These are phyloP conservation scores for Phoxinus dragarum DNA, from an alignment of 2,797 vertebrate species.

Conservation along the genomic window DNA sequence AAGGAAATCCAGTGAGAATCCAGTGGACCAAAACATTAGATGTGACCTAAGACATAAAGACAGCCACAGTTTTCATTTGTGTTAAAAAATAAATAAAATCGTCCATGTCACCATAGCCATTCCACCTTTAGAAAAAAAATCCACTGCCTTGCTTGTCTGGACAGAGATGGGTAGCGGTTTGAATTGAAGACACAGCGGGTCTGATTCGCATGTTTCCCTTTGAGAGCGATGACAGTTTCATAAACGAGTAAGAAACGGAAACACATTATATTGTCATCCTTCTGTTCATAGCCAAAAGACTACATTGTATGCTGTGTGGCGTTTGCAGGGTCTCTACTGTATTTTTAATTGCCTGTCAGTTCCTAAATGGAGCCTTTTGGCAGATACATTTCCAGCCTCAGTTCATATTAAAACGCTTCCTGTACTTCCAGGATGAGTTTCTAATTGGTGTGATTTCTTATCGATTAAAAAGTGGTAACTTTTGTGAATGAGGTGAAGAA, in stretches of 20 bases:
- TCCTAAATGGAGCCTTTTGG: constrained; percentile 23
- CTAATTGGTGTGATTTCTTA: not conserved
- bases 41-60: not conserved
- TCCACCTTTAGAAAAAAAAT: not conserved
- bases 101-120: not conserved
- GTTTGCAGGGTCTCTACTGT: constrained; percentile 46
- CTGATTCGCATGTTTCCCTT: constrained; percentile 22
- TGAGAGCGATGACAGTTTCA: constrained; percentile 44
- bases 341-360: constrained; percentile 64
- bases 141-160: constrained; percentile 13
- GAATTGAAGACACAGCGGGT: constrained; percentile 8
- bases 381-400: constrained; percentile 11
- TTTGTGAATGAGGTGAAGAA: not conserved
- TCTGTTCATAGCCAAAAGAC: constrained; percentile 65
- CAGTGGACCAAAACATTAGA: not conserved
- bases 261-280: constrained; percentile 60
- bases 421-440: not conserved
- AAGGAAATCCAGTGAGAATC: not conserved
- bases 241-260: constrained; percentile 63
- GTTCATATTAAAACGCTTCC: not conserved
- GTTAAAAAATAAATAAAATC: not conserved
- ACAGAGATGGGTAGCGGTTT: constrained; percentile 2
- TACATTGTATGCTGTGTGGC: constrained; percentile 47
- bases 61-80: not conserved
- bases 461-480: not conserved